phyloP scores from a whole-genome alignment of 1,140 invertebrate genomes.

The Druon quercuslanigerum region DNA sequence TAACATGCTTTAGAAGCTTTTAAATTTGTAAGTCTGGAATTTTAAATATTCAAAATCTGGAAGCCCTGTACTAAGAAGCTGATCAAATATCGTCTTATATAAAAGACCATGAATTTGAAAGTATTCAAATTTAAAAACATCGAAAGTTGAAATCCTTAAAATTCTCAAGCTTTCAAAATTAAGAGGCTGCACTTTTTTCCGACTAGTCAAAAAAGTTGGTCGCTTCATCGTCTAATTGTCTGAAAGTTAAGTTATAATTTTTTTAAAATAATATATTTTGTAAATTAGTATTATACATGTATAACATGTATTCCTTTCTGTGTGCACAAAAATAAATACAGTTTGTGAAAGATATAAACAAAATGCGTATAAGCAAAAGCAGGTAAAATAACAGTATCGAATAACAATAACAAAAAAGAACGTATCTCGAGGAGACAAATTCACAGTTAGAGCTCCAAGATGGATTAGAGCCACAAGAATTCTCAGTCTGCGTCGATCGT shows the following conservation, averaged over 20 bases:
- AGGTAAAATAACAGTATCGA: not conserved
- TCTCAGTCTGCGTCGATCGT: slow-evolving; percentile 30
- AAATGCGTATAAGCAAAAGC: not conserved
- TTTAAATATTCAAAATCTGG: too few species aligned
- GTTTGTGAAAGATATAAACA: not conserved
- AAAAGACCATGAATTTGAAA: not conserved
- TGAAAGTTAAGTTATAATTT: too few species aligned
- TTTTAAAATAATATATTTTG: not conserved
- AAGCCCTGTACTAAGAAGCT: too few species aligned
- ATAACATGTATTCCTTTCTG: not conserved
- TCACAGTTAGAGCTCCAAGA: not conserved
- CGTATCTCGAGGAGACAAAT: not conserved
- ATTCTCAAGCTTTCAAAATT: too few species aligned
- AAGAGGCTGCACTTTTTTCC: too few species aligned
- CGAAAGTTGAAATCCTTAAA: too few species aligned
- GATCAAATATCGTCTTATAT: too few species aligned
- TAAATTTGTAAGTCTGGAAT: not conserved
- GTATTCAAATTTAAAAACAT: too few species aligned
- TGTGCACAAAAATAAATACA: not conserved
- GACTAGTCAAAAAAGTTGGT: too few species aligned
- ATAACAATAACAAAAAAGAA: slow-evolving; percentile 5
- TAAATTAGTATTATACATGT: not conserved
- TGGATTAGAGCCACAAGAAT: not conserved
- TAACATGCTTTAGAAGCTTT: not conserved
- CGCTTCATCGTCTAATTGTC: too few species aligned